phyloP scores from a whole-genome alignment of 2,797 vertebrate genomes.

The Mormyrus proboscirostris region DNA sequence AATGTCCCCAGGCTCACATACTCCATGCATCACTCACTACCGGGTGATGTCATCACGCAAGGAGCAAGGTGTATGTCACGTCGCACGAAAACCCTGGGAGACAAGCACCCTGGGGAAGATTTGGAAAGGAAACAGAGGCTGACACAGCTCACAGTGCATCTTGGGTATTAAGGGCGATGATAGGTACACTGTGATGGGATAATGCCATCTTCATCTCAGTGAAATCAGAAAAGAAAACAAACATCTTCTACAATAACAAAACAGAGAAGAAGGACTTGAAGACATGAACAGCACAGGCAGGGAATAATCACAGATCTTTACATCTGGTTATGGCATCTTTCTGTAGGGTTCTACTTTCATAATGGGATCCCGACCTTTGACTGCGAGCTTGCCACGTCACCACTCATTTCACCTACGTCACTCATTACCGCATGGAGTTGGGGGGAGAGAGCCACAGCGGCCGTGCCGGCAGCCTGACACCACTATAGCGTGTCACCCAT shows the following conservation, averaged over 20 bases:
- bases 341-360: background rate
- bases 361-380: constrained; percentile 1
- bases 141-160: background rate
- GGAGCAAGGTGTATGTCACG: background rate
- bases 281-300: background rate
- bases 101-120: background rate
- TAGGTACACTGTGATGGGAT: background rate
- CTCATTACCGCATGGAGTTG: constrained; percentile 20
- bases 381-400: constrained; percentile 27
- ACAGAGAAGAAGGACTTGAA: background rate
- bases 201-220: background rate
- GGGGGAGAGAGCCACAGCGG: background rate
- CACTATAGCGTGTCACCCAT: constrained; percentile 19
- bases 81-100: background rate
- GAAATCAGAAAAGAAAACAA: background rate
- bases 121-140: background rate
- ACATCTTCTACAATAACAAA: background rate
- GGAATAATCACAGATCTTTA: background rate
- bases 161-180: background rate
- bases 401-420: constrained; percentile 27
- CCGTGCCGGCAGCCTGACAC: constrained; percentile 31
- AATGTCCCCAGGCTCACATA: background rate
- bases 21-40: background rate
- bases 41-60: background rate
- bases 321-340: background rate